Evolutionary conservation across 1,140 invertebrate species (phyloP).

Genomic region (Drosophila asahinai): DNA sequence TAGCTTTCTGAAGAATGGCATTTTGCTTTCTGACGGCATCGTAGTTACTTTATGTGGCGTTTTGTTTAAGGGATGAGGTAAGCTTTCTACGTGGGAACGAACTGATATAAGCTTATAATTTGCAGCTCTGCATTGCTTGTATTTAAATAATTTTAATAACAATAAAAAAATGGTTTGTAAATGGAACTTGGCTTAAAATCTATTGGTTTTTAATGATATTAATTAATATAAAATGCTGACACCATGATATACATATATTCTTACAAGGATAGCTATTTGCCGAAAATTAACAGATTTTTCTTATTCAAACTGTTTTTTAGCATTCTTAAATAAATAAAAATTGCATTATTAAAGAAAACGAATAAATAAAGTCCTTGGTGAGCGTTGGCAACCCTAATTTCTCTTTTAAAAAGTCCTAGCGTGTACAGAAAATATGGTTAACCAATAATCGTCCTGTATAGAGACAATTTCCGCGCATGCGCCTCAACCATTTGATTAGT

Average conservation of each 20-base stretch:
- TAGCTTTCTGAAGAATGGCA: conserved; percentile 22
- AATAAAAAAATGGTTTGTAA: conserved; percentile 11
- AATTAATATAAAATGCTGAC: conserved; percentile 17
- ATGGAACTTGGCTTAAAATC: conserved; percentile 10
- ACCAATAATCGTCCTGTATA: conserved; percentile 80
- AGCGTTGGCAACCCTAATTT: conserved; percentile 64
- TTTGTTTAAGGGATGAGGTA: conserved; percentile 21
- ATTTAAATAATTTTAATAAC: conserved; percentile 31
- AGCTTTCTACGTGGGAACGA: conserved; percentile 17
- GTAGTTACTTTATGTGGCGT: conserved; percentile 7
- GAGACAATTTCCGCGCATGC: conserved; percentile 80
- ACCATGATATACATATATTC: conserved; percentile 9
- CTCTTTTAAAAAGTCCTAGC: conserved; percentile 56
- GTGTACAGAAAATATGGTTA: conserved; percentile 80
- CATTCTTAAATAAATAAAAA: conserved; percentile 6
- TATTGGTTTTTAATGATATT: conserved; percentile 7
- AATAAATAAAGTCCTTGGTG: conserved; percentile 15
- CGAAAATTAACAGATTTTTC: conserved; percentile 17
- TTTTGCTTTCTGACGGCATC: conserved; percentile 19
- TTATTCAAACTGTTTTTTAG: conserved; percentile 26
- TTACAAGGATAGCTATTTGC: conserved; percentile 4
- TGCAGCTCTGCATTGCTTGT: conserved; percentile 43
- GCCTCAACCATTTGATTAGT: conserved; percentile 62
- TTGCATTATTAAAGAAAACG: conserved; percentile 15
- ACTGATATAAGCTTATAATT: conserved; percentile 31